Percentiles rank a stretch among this genome's conserved stretches.
phyloP scores from a whole-genome alignment of 2,888 invertebrate genomes.

The Ennomos erosarius region DNA sequence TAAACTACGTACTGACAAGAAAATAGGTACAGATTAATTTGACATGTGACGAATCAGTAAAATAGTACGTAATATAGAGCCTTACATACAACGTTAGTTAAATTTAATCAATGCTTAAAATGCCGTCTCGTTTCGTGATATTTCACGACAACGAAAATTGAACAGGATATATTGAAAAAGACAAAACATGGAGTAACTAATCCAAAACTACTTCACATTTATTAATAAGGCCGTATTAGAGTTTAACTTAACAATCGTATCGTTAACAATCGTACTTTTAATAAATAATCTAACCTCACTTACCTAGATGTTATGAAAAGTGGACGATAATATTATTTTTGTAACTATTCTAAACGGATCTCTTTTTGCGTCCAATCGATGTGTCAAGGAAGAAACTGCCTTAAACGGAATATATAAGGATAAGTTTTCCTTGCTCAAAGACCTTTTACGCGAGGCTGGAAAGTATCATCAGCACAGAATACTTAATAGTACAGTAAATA shows the following conservation, averaged over 20 bases:
- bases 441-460: conserved; percentile 1
- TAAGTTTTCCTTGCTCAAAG: not conserved
- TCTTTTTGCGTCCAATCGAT: conserved; percentile 58
- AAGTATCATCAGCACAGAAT: not conserved
- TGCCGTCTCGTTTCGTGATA: no score
- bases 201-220: no score
- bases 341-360: conserved; percentile 50
- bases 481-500: no score
- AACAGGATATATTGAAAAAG: no score
- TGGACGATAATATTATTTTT: conserved; percentile 50
- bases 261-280: not conserved
- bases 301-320: conserved; percentile 9
- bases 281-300: conserved; percentile 10
- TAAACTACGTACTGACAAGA: no score
- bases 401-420: not conserved
- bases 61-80: no score
- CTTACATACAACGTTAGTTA: no score
- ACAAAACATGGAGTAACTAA: no score
- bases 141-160: no score
- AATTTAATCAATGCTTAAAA: no score
- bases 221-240: not conserved
- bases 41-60: no score
- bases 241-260: not conserved
- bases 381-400: conserved; percentile 21
- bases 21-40: no score